Evolutionary conservation across 2,888 invertebrate genomes (phyloP).

Genomic region (Dorcus hopei): DNA sequence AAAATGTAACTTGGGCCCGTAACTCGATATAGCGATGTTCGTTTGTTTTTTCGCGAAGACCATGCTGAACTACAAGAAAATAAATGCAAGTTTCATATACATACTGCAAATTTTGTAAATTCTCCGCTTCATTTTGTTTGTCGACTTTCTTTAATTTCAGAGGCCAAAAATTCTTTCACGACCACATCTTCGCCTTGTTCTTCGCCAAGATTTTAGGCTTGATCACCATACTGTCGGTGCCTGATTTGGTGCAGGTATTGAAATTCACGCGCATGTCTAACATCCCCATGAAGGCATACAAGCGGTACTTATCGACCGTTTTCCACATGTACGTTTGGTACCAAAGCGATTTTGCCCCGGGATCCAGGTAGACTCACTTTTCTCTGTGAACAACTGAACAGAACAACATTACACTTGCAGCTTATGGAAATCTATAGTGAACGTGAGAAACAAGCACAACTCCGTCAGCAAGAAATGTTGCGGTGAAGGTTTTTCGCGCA

Average conservation of each 20-base stretch:
- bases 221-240: constrained; percentile 69
- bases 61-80: too few relatives aligned
- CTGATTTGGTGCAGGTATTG: constrained; percentile 69
- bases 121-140: too few relatives aligned
- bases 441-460: constrained; percentile 66
- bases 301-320: constrained; percentile 75
- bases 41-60: too few relatives aligned
- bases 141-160: constrained; percentile 47
- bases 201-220: constrained; percentile 74
- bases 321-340: constrained; percentile 80
- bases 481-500: constrained; percentile 52
- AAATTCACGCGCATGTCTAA: constrained; percentile 69
- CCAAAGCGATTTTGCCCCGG: constrained; percentile 61
- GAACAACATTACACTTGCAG: constrained; percentile 42
- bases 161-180: constrained; percentile 69
- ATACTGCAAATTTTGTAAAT: too few relatives aligned
- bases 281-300: constrained; percentile 64
- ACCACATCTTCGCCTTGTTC: constrained; percentile 67
- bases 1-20: too few relatives aligned
- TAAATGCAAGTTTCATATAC: too few relatives aligned
- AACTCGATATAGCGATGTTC: too few relatives aligned
- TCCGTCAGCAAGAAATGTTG: constrained; percentile 56
- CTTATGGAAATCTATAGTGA: constrained; percentile 65
- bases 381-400: not conserved
- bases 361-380: constrained; percentile 53